Evolutionary conservation across 2,888 invertebrate species (phyloP).

Genomic region (Drosophila subsilvestris): DNA sequence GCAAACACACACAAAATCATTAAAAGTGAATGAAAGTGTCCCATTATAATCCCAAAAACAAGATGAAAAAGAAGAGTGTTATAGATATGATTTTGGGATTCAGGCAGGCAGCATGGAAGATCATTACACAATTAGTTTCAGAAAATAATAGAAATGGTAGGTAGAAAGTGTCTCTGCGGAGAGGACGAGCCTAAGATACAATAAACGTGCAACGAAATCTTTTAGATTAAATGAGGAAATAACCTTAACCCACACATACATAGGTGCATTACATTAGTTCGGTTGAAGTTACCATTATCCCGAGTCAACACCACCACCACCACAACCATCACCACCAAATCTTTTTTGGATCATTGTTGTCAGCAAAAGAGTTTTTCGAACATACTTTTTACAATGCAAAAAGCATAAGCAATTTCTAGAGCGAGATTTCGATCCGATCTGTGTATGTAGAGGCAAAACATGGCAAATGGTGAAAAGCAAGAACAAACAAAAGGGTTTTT

Average conservation of each 20-base stretch:
- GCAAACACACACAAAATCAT: conserved; percentile 7
- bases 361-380: conserved; percentile 62
- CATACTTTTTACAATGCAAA: conserved; percentile 40
- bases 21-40: conserved; percentile 23
- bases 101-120: conserved; percentile 6
- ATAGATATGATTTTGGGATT: conserved; percentile 20
- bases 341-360: conserved; percentile 63
- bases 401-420: conserved; percentile 44
- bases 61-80: conserved; percentile 5
- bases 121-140: conserved; percentile 23
- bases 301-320: not conserved
- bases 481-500: conserved; percentile 58
- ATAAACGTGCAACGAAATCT: conserved; percentile 76
- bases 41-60: conserved; percentile 25
- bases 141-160: conserved; percentile 14
- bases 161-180: too few relatives aligned
- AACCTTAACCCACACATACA: conserved; percentile 44
- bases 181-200: conserved; percentile 39
- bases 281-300: conserved; percentile 21
- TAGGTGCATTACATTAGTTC: conserved; percentile 63
- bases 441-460: conserved; percentile 51
- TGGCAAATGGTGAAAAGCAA: conserved; percentile 73
- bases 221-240: conserved; percentile 41
- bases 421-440: conserved; percentile 32
- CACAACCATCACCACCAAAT: conserved; percentile 17